Evolutionary conservation across 2,113 vertebrate species (phyloP).

Genomic region (Zosterops pallidus): DNA sequence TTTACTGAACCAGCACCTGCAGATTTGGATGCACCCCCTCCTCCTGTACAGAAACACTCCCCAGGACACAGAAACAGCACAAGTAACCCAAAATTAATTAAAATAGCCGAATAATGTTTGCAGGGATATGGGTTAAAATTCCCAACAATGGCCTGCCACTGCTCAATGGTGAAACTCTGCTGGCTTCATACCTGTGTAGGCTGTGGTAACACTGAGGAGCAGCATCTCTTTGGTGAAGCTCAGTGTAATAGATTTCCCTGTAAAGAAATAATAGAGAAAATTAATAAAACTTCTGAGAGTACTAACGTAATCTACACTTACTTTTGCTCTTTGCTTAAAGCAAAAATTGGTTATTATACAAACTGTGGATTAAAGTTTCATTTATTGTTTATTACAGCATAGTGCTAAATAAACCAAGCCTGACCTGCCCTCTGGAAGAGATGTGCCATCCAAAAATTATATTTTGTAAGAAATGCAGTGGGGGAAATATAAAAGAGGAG

Average conservation of each 20-base stretch:
- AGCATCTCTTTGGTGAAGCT: constrained; percentile 91
- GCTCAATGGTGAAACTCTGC: not conserved
- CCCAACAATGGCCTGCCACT: not conserved
- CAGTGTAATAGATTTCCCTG: constrained; percentile 87
- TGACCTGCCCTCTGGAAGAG: not conserved
- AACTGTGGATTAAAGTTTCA: not conserved
- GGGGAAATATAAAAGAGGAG: not conserved
- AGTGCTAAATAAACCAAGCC: not conserved
- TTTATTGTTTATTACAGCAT: not conserved
- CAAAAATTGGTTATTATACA: not conserved
- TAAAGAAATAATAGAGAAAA: not conserved
- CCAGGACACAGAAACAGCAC: not conserved
- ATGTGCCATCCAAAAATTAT: not conserved
- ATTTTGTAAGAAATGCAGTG: not conserved
- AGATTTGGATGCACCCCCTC: not conserved
- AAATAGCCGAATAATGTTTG: not conserved
- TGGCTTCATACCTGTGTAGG: constrained; percentile 86
- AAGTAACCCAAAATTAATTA: not conserved
- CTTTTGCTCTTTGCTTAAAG: not conserved
- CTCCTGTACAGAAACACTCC: not conserved
- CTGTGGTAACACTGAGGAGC: constrained; percentile 87
- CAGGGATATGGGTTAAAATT: not conserved
- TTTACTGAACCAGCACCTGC: not conserved
- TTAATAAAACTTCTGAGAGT: not conserved
- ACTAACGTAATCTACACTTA: not conserved